These are phyloP conservation scores for Hycleus phaleratus DNA, from an alignment of 1,140 invertebrate genomes.

Conservation along the genomic window DNA sequence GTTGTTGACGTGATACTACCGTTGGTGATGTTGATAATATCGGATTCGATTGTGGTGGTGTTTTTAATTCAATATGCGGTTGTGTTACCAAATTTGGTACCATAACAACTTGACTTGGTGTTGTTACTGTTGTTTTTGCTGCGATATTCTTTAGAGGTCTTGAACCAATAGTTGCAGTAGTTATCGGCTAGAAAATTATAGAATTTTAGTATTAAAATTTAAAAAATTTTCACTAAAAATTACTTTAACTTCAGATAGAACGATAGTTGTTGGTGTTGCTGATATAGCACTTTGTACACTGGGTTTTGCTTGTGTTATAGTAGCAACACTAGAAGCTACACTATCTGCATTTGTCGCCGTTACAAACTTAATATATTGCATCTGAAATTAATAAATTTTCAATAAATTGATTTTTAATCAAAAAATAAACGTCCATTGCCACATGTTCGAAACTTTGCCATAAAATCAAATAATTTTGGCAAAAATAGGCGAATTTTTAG, in stretches of 20 bases:
- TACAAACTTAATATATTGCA: slow-evolving; percentile 65
- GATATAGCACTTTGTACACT: slow-evolving; percentile 21
- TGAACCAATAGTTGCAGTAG: not conserved
- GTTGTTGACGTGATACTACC: not conserved
- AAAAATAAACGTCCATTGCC: no score
- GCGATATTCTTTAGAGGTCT: slow-evolving; percentile 8
- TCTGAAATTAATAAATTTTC: slow-evolving; percentile 39
- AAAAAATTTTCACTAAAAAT: not conserved
- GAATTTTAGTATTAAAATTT: not conserved
- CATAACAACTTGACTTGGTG: not conserved
- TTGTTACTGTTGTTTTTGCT: slow-evolving; percentile 3
- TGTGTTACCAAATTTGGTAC: slow-evolving; percentile 2
- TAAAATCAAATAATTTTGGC: no score
- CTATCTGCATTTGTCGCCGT: slow-evolving; percentile 47
- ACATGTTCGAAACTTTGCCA: no score
- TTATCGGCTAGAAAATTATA: not conserved
- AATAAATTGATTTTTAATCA: no score
- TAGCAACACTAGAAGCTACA: slow-evolving; percentile 17
- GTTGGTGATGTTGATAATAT: not conserved
- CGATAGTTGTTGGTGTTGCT: slow-evolving; percentile 35
- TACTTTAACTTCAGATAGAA: slow-evolving; percentile 30
- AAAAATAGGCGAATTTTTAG: no score
- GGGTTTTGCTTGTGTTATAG: slow-evolving; percentile 5
- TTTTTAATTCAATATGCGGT: no score
- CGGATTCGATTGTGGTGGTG: not conserved